These are phyloP conservation scores for Neodon shergylaensis DNA, from an alignment of 2,113 vertebrate genomes.

Conservation along the genomic window DNA sequence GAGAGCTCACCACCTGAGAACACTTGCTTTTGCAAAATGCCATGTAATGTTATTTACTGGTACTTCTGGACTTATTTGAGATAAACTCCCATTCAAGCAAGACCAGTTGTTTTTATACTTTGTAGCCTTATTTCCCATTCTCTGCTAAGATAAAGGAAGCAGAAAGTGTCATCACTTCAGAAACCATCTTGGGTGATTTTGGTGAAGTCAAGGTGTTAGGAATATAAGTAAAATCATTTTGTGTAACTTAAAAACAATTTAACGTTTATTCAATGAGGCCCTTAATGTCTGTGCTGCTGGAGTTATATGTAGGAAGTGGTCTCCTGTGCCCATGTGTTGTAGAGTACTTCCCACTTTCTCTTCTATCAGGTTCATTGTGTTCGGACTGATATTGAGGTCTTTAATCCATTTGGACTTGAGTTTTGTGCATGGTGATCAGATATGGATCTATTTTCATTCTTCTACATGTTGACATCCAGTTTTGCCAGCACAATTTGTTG, in stretches of 20 bases:
- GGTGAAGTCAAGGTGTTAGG: neutral
- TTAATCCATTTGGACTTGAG: too few relatives aligned
- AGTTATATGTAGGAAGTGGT: too few relatives aligned
- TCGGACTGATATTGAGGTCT: too few relatives aligned
- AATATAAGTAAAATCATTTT: neutral
- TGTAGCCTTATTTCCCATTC: neutral
- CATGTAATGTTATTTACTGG: neutral
- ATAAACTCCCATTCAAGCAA: neutral
- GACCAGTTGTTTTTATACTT: neutral
- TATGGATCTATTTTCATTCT: too few relatives aligned
- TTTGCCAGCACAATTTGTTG: too few relatives aligned
- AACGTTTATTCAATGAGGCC: too few relatives aligned
- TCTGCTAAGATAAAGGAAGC: neutral
- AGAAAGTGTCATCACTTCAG: neutral
- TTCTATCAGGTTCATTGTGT: too few relatives aligned
- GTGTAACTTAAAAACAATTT: neutral
- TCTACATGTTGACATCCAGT: too few relatives aligned
- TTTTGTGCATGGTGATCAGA: too few relatives aligned
- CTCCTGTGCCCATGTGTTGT: too few relatives aligned
- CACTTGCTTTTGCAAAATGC: neutral
- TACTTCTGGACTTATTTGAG: neutral
- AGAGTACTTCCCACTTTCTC: too few relatives aligned
- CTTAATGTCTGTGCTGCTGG: too few relatives aligned
- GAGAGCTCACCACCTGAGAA: neutral
- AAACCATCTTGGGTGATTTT: neutral